Evolutionary conservation across 2,888 invertebrate genomes (phyloP), one percentile per base, ranked within the genome.

Genomic region (Patella pellucida): DNA sequence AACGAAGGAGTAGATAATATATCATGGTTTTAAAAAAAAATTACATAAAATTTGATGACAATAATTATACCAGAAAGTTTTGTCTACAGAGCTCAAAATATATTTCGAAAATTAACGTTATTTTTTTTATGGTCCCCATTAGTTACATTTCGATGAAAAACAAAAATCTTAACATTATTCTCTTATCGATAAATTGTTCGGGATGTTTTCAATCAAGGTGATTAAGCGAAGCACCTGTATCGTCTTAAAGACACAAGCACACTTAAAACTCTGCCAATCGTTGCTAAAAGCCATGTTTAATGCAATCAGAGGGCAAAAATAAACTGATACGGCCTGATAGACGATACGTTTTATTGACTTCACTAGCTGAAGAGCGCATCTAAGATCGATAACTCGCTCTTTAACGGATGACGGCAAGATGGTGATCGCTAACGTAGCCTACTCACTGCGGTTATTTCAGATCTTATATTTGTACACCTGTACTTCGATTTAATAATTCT

Each of bases 341-440:
- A 62, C 62, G 62, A 62, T 23, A 62, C 62, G 19, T 23, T 73
- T 73, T 73, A 73, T 73, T 73, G 73, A 73, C 73, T 68, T 68
- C 73, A 68, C 68, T 52, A 51, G 31, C 52, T 73, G 68, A 68
- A 73, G 73, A 73, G 67, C 52, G 52, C 68, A 50, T 27, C 52
- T 27, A 73, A 67, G 73, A 68, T 73, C 73, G 73, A 73, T 73
- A 73, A 73, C 73, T 72, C 72, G 62, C 19, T 62, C 23, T 62
- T 62, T 62, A 62, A 62, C 62, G 62, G 62, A 62, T 62, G 62
- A 62, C 62, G 62, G 62, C 62, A 62, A 23, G 23, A 62, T 62
- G 62, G 62, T 23, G 62, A 62, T 23, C 62, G 19, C 23, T 23
- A 23, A 23, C 19, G 23, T 19, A 23, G 19, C 19, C 23, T n/a